Conservation (phyloP, 2,797 vertebrate genomes). For the Oreortyx pictus region DNA sequence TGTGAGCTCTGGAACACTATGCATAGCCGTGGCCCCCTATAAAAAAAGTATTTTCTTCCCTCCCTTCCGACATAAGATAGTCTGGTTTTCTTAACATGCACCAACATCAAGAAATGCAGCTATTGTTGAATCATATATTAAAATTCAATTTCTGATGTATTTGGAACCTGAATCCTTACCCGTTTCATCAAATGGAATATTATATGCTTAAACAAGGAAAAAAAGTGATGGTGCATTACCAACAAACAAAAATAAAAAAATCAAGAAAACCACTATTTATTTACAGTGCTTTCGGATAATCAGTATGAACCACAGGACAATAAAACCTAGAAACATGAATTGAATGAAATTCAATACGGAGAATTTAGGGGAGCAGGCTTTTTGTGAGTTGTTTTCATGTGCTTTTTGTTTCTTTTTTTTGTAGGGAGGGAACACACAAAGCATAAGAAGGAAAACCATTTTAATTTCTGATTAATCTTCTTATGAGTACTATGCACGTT, state of each 20-base stretch:
- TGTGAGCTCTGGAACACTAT: not conserved
- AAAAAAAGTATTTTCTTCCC: not conserved
- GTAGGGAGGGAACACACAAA: not conserved
- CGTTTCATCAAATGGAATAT: not conserved
- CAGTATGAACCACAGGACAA: not conserved
- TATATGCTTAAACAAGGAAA: not conserved
- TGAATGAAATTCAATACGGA: not conserved
- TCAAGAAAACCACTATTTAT: not conserved
- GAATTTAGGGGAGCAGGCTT: not conserved
- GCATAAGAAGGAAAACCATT: not conserved
- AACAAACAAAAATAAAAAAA: not conserved
- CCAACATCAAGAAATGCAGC: not conserved
- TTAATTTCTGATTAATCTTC: not conserved
- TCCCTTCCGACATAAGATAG: not conserved
- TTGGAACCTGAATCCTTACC: not conserved
- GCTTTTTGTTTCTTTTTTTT: not conserved
- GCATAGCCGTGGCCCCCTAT: not conserved
- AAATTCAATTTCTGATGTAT: not conserved
- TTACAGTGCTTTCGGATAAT: not conserved
- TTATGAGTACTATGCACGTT: not conserved
- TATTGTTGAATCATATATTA: not conserved
- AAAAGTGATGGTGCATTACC: not conserved
- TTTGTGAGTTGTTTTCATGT: not conserved
- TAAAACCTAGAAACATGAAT: not conserved
- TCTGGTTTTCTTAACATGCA: not conserved